A percentile compares a stretch with the other conserved stretches of the same genome.
Evolutionary conservation across 2,888 invertebrate species (phyloP).

Genomic region (Amiota mariae): DNA sequence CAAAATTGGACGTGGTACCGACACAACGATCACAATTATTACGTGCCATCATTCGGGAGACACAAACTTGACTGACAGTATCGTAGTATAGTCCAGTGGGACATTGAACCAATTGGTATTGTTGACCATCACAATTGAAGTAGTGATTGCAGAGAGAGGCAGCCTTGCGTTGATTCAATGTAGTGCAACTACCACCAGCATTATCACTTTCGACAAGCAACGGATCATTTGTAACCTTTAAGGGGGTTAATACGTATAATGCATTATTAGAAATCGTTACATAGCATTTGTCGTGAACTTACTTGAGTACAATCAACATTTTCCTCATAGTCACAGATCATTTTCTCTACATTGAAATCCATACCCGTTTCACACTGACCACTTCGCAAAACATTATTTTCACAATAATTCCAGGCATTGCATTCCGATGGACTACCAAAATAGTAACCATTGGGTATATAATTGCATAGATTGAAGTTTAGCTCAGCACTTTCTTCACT

Average conservation of each 20-base stretch:
- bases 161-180: slow-evolving; percentile 31
- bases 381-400: slow-evolving; percentile 34
- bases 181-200: slow-evolving; percentile 38
- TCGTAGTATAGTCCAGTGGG: slow-evolving; percentile 45
- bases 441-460: slow-evolving; percentile 45
- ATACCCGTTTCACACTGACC: slow-evolving; percentile 43
- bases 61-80: slow-evolving; percentile 46
- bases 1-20: slow-evolving; percentile 48
- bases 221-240: slow-evolving; percentile 46
- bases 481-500: not conserved
- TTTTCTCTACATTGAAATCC: slow-evolving; percentile 46
- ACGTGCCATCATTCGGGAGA: slow-evolving; percentile 48
- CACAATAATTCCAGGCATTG: slow-evolving; percentile 52
- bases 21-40: slow-evolving; percentile 61
- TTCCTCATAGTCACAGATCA: slow-evolving; percentile 48
- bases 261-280: not conserved
- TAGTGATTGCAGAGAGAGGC: slow-evolving; percentile 50
- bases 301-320: slow-evolving; percentile 53
- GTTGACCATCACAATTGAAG: slow-evolving; percentile 44
- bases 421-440: slow-evolving; percentile 54
- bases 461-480: slow-evolving; percentile 48
- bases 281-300: not conserved
- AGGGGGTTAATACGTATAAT: not conserved
- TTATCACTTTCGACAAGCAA: slow-evolving; percentile 20
- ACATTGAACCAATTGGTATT: slow-evolving; percentile 41